Percentiles rank a stretch among this genome's conserved stretches.
phyloP scores from a whole-genome alignment of 1,140 invertebrate genomes.

The Diuraphis noxia region DNA sequence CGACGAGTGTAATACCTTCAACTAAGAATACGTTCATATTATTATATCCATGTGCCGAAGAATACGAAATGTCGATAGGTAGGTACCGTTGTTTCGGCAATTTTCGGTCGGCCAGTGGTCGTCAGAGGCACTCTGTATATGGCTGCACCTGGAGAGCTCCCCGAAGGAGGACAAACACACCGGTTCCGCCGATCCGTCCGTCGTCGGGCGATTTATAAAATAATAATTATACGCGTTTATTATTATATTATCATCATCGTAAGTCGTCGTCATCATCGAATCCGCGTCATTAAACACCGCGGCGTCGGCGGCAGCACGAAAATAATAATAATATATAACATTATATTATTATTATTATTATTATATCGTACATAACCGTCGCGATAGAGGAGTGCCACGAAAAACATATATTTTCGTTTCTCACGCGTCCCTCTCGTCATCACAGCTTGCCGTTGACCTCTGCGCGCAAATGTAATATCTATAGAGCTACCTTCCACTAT shows the following conservation, averaged over 20 bases:
- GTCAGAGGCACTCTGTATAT: background rate
- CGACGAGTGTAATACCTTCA: too few species aligned
- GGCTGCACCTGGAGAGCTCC: too few species aligned
- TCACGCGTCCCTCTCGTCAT: slow-evolving; percentile 16
- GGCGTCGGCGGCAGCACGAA: background rate
- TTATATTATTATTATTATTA: background rate
- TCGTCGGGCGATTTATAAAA: background rate
- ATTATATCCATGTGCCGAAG: background rate
- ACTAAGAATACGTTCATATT: background rate
- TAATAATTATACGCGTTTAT: slow-evolving; percentile 1
- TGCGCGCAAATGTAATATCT: background rate
- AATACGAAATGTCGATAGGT: background rate
- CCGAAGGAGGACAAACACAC: too few species aligned
- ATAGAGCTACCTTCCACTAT: background rate
- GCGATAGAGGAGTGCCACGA: slow-evolving; percentile 29
- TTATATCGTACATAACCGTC: background rate
- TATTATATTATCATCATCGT: background rate
- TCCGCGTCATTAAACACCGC: slow-evolving; percentile 12
- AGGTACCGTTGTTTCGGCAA: background rate
- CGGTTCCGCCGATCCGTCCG: too few species aligned
- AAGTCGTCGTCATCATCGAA: background rate
- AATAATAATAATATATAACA: background rate
- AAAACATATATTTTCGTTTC: slow-evolving; percentile 32
- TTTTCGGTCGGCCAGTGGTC: background rate
- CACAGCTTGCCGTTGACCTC: background rate